A percentile compares a stretch with the other conserved stretches of the same genome.
These are phyloP conservation scores for Rhynchonycteris naso DNA, from an alignment of 2,797 vertebrate species.

Conservation along the genomic window DNA sequence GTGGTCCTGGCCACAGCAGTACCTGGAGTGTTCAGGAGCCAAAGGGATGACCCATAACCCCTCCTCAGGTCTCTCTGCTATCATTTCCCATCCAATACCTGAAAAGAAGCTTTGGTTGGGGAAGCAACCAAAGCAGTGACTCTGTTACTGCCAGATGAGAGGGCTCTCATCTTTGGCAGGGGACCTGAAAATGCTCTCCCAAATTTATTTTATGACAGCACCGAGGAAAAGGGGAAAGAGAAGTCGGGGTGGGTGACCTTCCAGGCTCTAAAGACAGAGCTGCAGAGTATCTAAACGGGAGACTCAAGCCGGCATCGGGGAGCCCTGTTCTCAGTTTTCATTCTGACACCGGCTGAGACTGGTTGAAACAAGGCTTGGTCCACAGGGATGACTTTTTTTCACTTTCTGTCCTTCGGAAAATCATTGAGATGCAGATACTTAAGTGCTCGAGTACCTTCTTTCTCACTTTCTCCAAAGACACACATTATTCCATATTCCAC, in stretches of 20 bases:
- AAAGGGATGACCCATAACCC: background rate
- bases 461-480: background rate
- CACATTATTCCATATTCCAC: background rate
- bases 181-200: background rate
- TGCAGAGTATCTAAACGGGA: background rate
- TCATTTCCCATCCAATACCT: background rate
- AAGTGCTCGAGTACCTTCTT: background rate
- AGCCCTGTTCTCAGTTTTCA: background rate
- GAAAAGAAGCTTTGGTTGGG: background rate
- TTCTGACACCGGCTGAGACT: background rate
- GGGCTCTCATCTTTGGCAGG: background rate
- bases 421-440: background rate
- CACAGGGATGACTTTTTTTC: background rate
- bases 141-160: background rate
- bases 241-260: background rate
- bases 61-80: background rate
- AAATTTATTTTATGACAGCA: background rate
- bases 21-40: background rate
- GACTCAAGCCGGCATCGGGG: rapidly evolving
- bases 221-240: background rate
- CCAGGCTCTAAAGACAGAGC: background rate
- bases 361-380: background rate
- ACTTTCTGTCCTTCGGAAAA: background rate
- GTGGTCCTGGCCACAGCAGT: rapidly evolving
- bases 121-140: background rate